These are phyloP conservation scores for Hedya salicella DNA, from an alignment of 2,888 invertebrate species.

Conservation along the genomic window DNA sequence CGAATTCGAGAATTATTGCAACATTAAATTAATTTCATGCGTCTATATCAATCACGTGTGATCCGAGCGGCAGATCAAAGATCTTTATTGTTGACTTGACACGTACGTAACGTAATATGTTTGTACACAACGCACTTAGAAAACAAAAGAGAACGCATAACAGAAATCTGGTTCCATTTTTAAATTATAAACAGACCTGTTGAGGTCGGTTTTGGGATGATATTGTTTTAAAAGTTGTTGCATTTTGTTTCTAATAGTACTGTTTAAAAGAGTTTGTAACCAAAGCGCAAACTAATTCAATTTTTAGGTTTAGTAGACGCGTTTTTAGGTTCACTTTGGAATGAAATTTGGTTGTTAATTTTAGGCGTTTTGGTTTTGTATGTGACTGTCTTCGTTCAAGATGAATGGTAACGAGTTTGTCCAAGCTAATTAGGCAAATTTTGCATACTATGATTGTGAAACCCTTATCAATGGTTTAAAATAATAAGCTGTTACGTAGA, in stretches of 20 bases:
- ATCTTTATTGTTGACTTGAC: slow-evolving; percentile 69
- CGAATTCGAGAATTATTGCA: slow-evolving; percentile 53
- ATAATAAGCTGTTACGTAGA: slow-evolving; percentile 30
- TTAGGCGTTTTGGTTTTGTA: slow-evolving; percentile 3
- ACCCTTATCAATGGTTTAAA: slow-evolving; percentile 31
- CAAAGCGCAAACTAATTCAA: neutral
- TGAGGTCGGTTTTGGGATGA: slow-evolving; percentile 15
- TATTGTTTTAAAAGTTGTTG: slow-evolving; percentile 17
- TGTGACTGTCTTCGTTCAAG: slow-evolving; percentile 31
- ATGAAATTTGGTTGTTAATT: neutral
- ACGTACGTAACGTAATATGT: slow-evolving; percentile 45
- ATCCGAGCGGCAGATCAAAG: slow-evolving; percentile 66
- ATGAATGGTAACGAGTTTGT: slow-evolving; percentile 50
- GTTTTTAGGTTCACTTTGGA: slow-evolving; percentile 3
- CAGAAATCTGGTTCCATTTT: neutral
- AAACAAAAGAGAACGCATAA: slow-evolving; percentile 12
- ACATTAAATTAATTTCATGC: slow-evolving; percentile 70
- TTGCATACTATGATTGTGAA: slow-evolving; percentile 35
- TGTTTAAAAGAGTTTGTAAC: slow-evolving; percentile 16
- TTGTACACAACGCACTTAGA: slow-evolving; percentile 18
- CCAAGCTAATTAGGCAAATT: slow-evolving; percentile 43
- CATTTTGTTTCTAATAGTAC: neutral
- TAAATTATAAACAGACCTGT: slow-evolving; percentile 1
- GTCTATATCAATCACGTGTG: slow-evolving; percentile 71
- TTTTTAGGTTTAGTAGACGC: neutral